A percentile compares a stretch with the other conserved stretches of the same genome.
These are phyloP conservation scores for Apotomis betuletana DNA, from an alignment of 2,888 invertebrate species.

Conservation along the genomic window DNA sequence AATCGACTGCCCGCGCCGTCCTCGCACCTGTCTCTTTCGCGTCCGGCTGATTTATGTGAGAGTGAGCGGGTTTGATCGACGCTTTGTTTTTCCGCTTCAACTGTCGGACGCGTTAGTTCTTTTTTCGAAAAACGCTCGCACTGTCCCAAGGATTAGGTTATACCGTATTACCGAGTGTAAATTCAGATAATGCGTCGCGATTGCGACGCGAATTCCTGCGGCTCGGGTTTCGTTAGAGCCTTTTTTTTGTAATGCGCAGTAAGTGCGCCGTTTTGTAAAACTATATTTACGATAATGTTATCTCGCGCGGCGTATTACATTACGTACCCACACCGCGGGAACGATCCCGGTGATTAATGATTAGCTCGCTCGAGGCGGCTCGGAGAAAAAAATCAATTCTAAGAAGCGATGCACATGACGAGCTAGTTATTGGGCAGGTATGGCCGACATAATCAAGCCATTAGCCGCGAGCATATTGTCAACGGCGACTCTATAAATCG, in stretches of 20 bases:
- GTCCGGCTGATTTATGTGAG: slow-evolving; percentile 82
- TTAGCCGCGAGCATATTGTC: slow-evolving; percentile 62
- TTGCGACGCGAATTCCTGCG: slow-evolving; percentile 69
- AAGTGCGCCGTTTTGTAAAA: slow-evolving; percentile 75
- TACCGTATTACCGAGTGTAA: slow-evolving; percentile 67
- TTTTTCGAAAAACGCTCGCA: slow-evolving; percentile 67
- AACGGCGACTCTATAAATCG: slow-evolving; percentile 70
- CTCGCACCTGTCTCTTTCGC: slow-evolving; percentile 81
- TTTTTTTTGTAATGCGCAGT: slow-evolving; percentile 70
- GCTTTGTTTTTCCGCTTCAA: slow-evolving; percentile 78
- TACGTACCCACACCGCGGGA: slow-evolving; percentile 64
- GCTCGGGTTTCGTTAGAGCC: slow-evolving; percentile 70
- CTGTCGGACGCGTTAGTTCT: slow-evolving; percentile 58
- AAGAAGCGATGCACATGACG: slow-evolving; percentile 49
- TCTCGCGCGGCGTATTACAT: slow-evolving; percentile 72
- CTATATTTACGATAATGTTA: slow-evolving; percentile 81
- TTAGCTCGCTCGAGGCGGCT: slow-evolving; percentile 57
- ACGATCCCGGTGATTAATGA: slow-evolving; percentile 67
- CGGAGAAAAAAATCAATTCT: slow-evolving; percentile 61
- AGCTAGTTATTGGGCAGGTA: slow-evolving; percentile 27
- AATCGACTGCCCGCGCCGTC: slow-evolving; percentile 78
- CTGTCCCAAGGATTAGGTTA: slow-evolving; percentile 64
- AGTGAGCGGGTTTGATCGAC: slow-evolving; percentile 82
- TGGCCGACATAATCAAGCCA: slow-evolving; percentile 67
- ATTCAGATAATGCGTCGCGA: slow-evolving; percentile 77